Base-by-base conservation (phyloP, 2,113 vertebrate species). In the Perca flavescens region DNA sequence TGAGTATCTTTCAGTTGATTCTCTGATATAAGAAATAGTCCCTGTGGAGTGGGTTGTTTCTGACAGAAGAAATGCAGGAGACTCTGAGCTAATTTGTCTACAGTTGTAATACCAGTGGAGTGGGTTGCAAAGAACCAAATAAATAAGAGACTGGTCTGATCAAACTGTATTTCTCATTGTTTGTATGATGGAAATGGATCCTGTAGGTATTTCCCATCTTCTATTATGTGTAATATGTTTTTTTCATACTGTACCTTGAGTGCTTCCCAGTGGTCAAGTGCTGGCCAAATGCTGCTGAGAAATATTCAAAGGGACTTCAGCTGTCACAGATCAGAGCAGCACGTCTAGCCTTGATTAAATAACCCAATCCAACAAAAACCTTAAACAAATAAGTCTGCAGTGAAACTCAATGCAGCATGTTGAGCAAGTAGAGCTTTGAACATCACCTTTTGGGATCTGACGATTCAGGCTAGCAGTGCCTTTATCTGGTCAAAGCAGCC, bases 1-100 rank as follows among this genome's bases (percentile, higher is more conserved):
- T 22, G 67, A 71, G 22, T 36, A 70, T 77, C 28, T 43, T 79
- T 79, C 10, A 57, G 47, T 46, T n/a, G 76, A 68, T 61, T 78
- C 22, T 80, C 66, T 80, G 62, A 84, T 74, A 69, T 75, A 77
- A 74, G 54, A 72, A 69, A 66, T 8, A 62, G 53, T 72, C 58
- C 22, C 75, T 8, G 56, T 73, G 25, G 54, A 84, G 43, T 12
- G 19, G 54, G 53, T 19, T 77, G 56, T 82, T 74, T 46, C 25
- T 68, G 43, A 58, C 21, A 68, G 40, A 40, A 63, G 40, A 75
- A 70, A 49, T 28, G 52, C 17, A 58, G 19, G 22, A 61, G 34
- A 52, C 13, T 53, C 1, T 28, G 40, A 56, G 77, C 66, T 82
- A 50, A 63, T 65, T 64, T 9, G 15, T 82, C 60, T 73, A 63